These are phyloP conservation scores for Arenicola marina DNA, from an alignment of 2,888 invertebrate species.

Conservation along the genomic window DNA sequence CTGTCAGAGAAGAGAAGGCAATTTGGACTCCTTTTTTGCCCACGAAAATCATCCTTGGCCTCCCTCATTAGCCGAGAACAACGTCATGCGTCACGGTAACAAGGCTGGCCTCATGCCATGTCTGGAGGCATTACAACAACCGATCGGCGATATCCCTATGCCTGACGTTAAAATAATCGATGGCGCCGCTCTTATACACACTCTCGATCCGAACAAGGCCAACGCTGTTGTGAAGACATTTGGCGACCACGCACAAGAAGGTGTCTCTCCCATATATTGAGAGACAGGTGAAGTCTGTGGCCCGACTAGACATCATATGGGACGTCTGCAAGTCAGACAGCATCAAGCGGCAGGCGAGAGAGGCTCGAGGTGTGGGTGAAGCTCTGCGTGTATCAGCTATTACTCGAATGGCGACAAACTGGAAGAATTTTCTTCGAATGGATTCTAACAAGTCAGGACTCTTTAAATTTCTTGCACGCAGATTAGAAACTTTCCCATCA, in stretches of 20 bases:
- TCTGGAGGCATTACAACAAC: neutral
- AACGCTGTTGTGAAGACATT: neutral
- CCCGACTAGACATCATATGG: neutral
- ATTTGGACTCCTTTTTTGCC: neutral
- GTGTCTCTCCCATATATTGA: neutral
- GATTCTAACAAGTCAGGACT: neutral
- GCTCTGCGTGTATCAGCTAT: neutral
- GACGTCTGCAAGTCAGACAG: neutral
- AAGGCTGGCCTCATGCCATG: neutral
- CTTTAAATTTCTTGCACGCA: neutral
- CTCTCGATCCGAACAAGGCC: neutral
- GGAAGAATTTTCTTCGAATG: neutral
- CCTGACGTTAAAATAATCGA: neutral
- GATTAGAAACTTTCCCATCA: neutral
- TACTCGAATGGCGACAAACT: neutral
- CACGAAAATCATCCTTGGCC: slow-evolving; percentile 1
- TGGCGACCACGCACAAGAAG: neutral
- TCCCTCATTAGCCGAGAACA: neutral
- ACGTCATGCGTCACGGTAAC: neutral
- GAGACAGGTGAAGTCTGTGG: neutral
- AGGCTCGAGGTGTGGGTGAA: neutral
- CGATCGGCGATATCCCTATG: neutral
- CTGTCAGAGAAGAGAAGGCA: neutral
- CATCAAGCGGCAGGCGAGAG: neutral
- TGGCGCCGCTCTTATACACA: neutral